A percentile compares a stretch with the other conserved stretches of the same genome.
Conservation (phyloP, 2,888 invertebrate species). For the Ptilodon capucinus region DNA sequence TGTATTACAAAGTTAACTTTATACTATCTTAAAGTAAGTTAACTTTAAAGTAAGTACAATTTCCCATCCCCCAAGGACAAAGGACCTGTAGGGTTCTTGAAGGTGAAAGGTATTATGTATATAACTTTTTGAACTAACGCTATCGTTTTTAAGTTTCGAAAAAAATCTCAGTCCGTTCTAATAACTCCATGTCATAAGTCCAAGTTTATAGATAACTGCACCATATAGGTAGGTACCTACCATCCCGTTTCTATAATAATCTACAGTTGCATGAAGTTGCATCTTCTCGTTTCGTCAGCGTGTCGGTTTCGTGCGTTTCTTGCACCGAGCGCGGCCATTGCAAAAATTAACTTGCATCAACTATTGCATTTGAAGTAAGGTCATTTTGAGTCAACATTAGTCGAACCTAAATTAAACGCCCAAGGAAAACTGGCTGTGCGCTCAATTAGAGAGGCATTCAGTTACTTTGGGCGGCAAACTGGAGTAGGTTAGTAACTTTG, state of each 20-base stretch:
- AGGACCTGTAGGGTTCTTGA: too few relatives aligned
- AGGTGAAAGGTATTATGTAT: too few relatives aligned
- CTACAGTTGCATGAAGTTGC: constrained; percentile 11
- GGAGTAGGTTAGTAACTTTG: constrained; percentile 12
- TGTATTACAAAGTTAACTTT: too few relatives aligned
- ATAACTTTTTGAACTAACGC: too few relatives aligned
- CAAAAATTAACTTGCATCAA: constrained; percentile 39
- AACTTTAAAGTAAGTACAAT: too few relatives aligned
- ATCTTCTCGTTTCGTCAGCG: constrained; percentile 29
- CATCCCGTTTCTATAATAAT: neutral
- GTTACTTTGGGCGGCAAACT: constrained; percentile 34
- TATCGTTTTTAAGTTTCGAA: too few relatives aligned
- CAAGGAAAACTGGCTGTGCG: constrained; percentile 40
- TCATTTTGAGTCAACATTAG: constrained; percentile 32
- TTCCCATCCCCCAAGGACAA: too few relatives aligned
- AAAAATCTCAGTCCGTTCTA: too few relatives aligned
- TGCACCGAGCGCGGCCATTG: constrained; percentile 23
- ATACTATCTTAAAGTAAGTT: too few relatives aligned
- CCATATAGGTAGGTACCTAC: neutral
- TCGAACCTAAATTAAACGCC: constrained; percentile 34
- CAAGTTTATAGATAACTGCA: too few relatives aligned
- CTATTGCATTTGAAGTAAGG: constrained; percentile 46
- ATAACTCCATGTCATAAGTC: too few relatives aligned
- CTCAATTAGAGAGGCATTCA: constrained; percentile 48
- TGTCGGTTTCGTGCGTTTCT: constrained; percentile 28